phyloP scores from a whole-genome alignment of 2,797 vertebrate species.

The Morelia viridis region DNA sequence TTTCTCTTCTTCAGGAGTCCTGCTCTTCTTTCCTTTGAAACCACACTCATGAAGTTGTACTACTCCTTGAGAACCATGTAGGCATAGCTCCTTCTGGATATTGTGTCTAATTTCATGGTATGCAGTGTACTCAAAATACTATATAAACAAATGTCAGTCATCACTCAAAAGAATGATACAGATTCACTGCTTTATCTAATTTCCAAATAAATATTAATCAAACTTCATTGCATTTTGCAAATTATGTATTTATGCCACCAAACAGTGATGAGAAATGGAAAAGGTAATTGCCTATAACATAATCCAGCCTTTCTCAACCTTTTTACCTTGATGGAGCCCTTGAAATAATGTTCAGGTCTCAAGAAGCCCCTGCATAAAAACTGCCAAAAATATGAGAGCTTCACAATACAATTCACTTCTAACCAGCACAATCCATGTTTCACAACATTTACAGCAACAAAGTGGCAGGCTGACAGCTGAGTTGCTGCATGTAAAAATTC shows the following conservation, averaged over 20 bases:
- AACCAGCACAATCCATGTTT: not conserved
- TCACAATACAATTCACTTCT: not conserved
- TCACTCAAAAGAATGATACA: not conserved
- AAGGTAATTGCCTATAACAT: conserved; percentile 15
- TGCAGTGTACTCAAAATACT: conserved; percentile 97
- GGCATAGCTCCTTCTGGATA: conserved; percentile 95
- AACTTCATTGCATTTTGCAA: not conserved
- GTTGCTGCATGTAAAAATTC: not conserved
- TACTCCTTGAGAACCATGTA: conserved; percentile 78
- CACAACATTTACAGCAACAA: not conserved
- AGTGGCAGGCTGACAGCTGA: not conserved
- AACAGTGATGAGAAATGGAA: conserved; percentile 16
- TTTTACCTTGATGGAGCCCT: not conserved
- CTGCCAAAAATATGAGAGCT: conserved; percentile 24
- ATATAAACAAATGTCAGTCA: conserved; percentile 40
- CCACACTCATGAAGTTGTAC: conserved; percentile 86
- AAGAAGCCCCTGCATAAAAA: not conserved
- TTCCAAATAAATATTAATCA: not conserved
- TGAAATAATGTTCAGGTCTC: not conserved
- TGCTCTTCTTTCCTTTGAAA: conserved; percentile 83
- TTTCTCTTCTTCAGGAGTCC: conserved; percentile 81
- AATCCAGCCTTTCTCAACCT: not conserved
- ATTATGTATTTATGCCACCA: not conserved
- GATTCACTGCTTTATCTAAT: not conserved
- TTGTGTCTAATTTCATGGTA: conserved; percentile 93